A percentile compares a stretch with the other conserved stretches of the same genome.
Evolutionary conservation across 2,113 vertebrate genomes (phyloP).

Genomic region (Ciconia stormi): DNA sequence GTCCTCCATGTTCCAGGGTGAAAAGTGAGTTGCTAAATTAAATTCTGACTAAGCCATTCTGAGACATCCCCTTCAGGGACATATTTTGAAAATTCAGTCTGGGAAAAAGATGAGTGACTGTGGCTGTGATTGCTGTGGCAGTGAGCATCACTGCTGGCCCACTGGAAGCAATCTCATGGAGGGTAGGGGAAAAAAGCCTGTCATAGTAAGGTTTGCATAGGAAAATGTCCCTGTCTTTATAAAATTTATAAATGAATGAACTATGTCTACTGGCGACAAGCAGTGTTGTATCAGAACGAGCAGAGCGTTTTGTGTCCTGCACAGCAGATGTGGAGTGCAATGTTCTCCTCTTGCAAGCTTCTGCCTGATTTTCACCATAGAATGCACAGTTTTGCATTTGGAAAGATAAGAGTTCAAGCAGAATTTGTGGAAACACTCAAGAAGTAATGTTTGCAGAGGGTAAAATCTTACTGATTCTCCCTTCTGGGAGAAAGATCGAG

Average conservation of each 20-base stretch:
- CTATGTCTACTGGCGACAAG: not conserved
- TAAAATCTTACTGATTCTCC: not conserved
- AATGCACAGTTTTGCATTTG: not conserved
- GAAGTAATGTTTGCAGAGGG: not conserved
- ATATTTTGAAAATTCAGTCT: not conserved
- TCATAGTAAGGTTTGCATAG: not conserved
- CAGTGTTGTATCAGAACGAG: not conserved
- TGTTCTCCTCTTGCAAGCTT: not conserved
- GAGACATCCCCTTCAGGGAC: not conserved
- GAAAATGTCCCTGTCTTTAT: not conserved
- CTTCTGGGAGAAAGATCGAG: not conserved
- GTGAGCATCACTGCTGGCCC: not conserved
- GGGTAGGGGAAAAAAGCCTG: not conserved
- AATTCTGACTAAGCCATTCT: not conserved
- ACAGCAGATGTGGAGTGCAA: not conserved
- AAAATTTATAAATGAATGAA: not conserved
- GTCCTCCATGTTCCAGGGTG: not conserved
- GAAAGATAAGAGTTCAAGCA: not conserved
- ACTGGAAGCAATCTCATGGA: not conserved
- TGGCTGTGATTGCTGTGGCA: not conserved
- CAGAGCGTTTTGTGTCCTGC: not conserved
- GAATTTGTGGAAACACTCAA: not conserved
- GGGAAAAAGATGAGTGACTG: not conserved
- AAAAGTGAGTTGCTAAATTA: slow-evolving; percentile 16
- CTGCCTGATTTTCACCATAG: not conserved